A percentile compares a stretch with the other conserved stretches of the same genome.
Conservation (phyloP, 2,113 vertebrate species). For the Sinocyclocheilus rhinocerous region DNA sequence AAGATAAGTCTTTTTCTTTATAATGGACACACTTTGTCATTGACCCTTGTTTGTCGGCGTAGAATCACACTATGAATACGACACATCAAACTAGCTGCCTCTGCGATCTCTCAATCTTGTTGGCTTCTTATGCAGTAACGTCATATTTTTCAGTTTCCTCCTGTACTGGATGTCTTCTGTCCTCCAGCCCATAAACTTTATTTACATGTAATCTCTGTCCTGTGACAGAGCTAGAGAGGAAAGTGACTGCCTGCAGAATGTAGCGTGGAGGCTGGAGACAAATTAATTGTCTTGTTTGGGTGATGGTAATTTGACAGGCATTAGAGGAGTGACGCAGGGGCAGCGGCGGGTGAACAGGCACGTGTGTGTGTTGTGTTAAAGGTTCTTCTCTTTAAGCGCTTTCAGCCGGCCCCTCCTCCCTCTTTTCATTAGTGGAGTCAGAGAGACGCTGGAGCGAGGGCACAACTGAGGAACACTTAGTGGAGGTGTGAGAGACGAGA, state of each 20-base stretch:
- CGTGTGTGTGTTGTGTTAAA: constrained; percentile 63
- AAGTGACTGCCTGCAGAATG: constrained; percentile 34
- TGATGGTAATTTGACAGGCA: constrained; percentile 82
- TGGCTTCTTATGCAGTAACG: neutral
- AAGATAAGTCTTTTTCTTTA: neutral
- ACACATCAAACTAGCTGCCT: neutral
- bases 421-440: constrained; percentile 42
- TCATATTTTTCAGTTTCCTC: neutral
- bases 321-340: constrained; percentile 69
- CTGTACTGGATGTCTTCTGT: neutral
- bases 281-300: constrained; percentile 77
- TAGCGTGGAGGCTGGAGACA: constrained; percentile 51
- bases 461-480: constrained; percentile 53
- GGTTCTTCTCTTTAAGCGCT: constrained; percentile 64
- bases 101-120: neutral
- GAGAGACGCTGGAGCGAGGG: constrained; percentile 1
- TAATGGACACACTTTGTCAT: neutral
- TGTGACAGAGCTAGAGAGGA: constrained; percentile 50
- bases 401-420: constrained; percentile 22
- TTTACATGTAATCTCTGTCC: constrained; percentile 46
- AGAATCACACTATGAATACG: neutral
- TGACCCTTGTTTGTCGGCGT: neutral
- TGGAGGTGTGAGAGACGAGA: constrained; percentile 57
- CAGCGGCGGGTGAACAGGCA: constrained; percentile 54
- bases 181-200: constrained; percentile 30